Base-by-base conservation (phyloP, 1,140 invertebrate species). In the Zeugodacus cucurbitae region DNA sequence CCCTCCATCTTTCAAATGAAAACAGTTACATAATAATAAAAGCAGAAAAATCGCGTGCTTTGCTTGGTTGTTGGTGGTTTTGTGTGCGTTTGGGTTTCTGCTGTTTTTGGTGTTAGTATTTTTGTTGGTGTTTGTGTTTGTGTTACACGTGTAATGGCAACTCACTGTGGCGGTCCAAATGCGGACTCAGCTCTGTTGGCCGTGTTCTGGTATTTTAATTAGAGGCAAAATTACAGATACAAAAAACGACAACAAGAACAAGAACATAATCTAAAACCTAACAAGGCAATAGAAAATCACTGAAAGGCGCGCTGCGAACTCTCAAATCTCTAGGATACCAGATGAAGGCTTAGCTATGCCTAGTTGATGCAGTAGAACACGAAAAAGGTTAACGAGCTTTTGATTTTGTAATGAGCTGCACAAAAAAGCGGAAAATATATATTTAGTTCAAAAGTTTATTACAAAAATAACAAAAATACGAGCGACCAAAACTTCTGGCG, bases 21-120 rank as follows among this genome's bases (percentile, higher is more conserved):
- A 74, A 41, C 32, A 74, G 67, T 74, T 74, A 74, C 67, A 74
- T 74, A 74, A 74, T 41, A 74, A 74, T 74, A 74, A 74, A 74
- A 74, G 34, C 32, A 74, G 67, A 41, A 74, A 74, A 74, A 74
- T 74, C 32, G 34, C 32, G 32, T 74, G 20, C 67, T 1, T 22
- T 67, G 26, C n/a, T 14, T 41, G 67, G 8, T 74, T n/a, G 67
- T 34, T 32, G 34, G 48, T 41, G 67, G 34, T 74, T 41, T 54
- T 74, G 67, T 41, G 6, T 20, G 5, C 7, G 34, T 74, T 41
- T 22, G 34, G 41, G 67, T 74, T 41, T 20, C 20, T 54, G 11
- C 14, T 54, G 14, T 0, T 74, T 1, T 74, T 74, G 34, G 34
- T 37, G 34, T 74, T 41, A 41, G 67, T 70, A 17, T 70, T 70